Evolutionary conservation across 2,888 invertebrate genomes (phyloP), one percentile per base, ranked within the genome.

Genomic region (Coenonympha glycerion): DNA sequence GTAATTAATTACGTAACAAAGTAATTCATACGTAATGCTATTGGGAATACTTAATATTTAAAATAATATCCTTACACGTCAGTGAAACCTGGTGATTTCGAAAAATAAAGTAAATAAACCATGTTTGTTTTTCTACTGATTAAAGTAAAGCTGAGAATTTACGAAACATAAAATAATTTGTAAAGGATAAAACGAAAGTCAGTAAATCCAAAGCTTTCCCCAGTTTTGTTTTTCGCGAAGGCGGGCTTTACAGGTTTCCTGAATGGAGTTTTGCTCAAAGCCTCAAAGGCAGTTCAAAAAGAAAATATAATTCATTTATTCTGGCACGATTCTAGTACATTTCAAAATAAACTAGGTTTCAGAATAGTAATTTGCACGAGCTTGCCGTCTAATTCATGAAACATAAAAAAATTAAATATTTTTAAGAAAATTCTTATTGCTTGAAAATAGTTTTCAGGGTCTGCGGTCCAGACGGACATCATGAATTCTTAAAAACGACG

Each of bases 401-500:
- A 1, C 13, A 13, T 26, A 21, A 21, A 21, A 21, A 21, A 11
- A 34, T 37, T 37, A 21, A 6, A 6, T 36, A 36, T 6, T 40
- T 22, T 37, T 16, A 4, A 6, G 39, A 50, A 50, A 44, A 44
- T 44, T 54, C 47, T 45, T 24, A 11, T 40, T 48, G 49, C 46
- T 42, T 44, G 42, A 58, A 56, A 56, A 52, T 45, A 53, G 51
- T 45, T 56, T 58, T 52, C 53, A 52, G 37, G 40, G 36, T 52
- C 49, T 58, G 57, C 53, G 57, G 57, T 58, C 52, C 56, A 58
- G 57, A 56, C 57, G 51, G 42, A 50, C 42, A 52, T 37, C 52
- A 53, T 52, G 53, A 58, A 58, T 56, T 51, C 47, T 56, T 6
- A 22, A 1, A 6, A 22, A n/a, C n/a, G n/a, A n/a, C n/a, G n/a